Evolutionary conservation across 2,888 invertebrate genomes (phyloP).

Genomic region (Heliothis peltigera): DNA sequence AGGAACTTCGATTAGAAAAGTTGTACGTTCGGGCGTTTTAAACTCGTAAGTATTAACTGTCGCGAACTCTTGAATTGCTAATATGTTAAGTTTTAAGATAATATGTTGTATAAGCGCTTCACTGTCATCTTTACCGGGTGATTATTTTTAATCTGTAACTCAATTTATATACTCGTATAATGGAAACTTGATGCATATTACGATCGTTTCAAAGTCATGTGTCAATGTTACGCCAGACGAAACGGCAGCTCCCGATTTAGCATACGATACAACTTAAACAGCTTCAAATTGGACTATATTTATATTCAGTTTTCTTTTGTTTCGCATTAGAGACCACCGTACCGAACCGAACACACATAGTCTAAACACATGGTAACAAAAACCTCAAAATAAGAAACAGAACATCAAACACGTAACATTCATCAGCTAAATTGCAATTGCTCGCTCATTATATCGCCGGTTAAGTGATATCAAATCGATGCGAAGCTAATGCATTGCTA

Average conservation of each 20-base stretch:
- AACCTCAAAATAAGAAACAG: too few species aligned
- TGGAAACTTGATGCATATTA: neutral
- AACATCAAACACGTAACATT: neutral
- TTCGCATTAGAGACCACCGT: too few species aligned
- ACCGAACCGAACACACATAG: too few species aligned
- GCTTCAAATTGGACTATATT: too few species aligned
- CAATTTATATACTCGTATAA: neutral
- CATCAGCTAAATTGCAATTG: neutral
- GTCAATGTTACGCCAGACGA: too few species aligned
- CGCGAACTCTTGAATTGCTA: constrained; percentile 25
- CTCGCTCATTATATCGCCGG: neutral
- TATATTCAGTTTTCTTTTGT: too few species aligned
- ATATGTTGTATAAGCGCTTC: constrained; percentile 4
- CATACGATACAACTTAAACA: too few species aligned
- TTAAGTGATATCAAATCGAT: neutral
- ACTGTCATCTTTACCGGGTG: neutral
- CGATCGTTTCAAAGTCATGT: too few species aligned
- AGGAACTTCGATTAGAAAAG: constrained; percentile 43
- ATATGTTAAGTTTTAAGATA: constrained; percentile 40
- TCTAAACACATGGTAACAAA: too few species aligned
- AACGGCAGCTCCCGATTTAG: too few species aligned
- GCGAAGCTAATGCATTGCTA: neutral
- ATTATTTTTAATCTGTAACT: neutral
- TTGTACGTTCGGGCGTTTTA: constrained; percentile 34
- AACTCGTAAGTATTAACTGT: constrained; percentile 15